Base-by-base conservation (phyloP, 37 sponge, comb jelly and placozoan genomes). In the Cladorhizidae sp. region DNA sequence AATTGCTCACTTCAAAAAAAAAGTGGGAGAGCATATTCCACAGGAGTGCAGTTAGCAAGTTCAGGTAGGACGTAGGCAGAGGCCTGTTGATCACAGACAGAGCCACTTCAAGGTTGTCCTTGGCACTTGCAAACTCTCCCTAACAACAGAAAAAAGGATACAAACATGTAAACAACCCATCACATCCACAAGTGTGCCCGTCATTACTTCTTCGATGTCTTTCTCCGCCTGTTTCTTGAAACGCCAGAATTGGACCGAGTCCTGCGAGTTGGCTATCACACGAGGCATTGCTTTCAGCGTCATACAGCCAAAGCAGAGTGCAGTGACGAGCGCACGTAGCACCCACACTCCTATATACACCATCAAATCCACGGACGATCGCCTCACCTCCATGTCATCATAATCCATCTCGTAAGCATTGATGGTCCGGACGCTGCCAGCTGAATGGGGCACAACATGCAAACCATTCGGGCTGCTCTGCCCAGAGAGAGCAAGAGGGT, bases 11-110 rank as follows among this genome's bases (percentile, higher is more conserved):
- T 67, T 86, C 75, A 57, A 83, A 79, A 15, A 86, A 58, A 12
- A 84, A 1, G 39, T 91, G 87, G 0, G 64, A 82, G 75, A 88
- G 12, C 0, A 71, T 20, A n/a, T 68, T 80, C 93, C 93, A 93
- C 28, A 82, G 35, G 23, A 93, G 83, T 14, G 67, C 78, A 26
- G 69, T 14, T 18, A 77, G 40, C 36, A 85, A 45, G 32, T 72
- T 40, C 52, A 73, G 43, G 65, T 70, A 69, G 18, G 83, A 79
- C 52, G 80, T 74, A 29, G 93, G 89, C 9, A 93, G 23, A 20
- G 86, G 80, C 8, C 81, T 64, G 25, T 77, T 77, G 35, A 88
- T 85, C 14, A 77, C 82, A 39, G 68, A 41, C 62, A 88, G 82
- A 41, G 83, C 82, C 41, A 51, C 42, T 63, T 84, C 81, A 35